Evolutionary conservation across 2,113 vertebrate species (phyloP).

Genomic region (Propithecus coquereli): DNA sequence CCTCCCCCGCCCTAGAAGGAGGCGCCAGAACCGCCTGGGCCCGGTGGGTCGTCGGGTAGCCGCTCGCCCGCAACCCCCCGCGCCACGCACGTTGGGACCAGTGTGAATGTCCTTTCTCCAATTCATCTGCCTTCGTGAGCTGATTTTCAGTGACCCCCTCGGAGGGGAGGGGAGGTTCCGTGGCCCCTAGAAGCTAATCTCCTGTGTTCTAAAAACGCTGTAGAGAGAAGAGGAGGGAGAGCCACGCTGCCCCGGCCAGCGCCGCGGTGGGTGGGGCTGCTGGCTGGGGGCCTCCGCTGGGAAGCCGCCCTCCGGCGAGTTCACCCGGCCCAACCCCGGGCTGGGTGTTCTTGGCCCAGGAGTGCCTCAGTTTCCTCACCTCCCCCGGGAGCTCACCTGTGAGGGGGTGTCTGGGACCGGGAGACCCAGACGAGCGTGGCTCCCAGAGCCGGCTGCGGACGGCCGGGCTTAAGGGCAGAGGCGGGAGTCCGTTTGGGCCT

Average conservation of each 20-base stretch:
- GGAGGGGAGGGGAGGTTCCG: neutral
- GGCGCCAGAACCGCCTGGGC: rapidly evolving
- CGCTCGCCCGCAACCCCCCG: neutral
- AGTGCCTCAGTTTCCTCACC: neutral
- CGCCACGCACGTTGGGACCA: rapidly evolving
- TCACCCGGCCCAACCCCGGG: too few species aligned
- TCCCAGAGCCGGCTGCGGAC: neutral
- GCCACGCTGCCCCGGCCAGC: too few species aligned
- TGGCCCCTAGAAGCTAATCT: too few species aligned
- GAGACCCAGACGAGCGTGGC: neutral
- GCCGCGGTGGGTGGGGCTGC: too few species aligned
- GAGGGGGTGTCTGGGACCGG: too few species aligned
- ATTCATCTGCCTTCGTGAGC: neutral
- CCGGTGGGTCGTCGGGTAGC: rapidly evolving
- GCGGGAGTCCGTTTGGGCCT: neutral
- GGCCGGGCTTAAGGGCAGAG: neutral
- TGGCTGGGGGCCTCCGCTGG: too few species aligned
- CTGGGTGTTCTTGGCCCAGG: neutral
- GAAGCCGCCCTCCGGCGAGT: too few species aligned
- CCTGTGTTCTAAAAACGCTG: too few species aligned
- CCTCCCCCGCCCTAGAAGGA: neutral
- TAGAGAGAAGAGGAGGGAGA: too few species aligned
- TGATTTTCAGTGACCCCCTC: neutral
- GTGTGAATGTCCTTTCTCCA: rapidly evolving
- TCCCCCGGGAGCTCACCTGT: neutral